Evolutionary conservation across 2,888 invertebrate genomes (phyloP).

Genomic region (Chloromyia formosa): DNA sequence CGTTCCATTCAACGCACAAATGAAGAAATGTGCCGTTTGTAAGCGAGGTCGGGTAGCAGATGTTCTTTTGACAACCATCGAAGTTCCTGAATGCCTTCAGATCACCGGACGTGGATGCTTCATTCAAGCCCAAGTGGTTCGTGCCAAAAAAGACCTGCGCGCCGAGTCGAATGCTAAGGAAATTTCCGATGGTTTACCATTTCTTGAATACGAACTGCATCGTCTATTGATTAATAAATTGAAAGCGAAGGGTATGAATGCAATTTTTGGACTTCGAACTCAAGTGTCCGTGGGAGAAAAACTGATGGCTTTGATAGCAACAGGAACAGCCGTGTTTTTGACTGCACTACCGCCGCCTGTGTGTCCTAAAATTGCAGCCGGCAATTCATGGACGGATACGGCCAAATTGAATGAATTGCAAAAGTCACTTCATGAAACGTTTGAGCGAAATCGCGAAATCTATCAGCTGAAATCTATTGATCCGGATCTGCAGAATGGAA

Average conservation of each 20-base stretch:
- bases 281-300: slow-evolving; percentile 87
- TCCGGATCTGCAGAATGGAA: slow-evolving; percentile 55
- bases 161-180: slow-evolving; percentile 91
- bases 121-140: slow-evolving; percentile 78
- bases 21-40: slow-evolving; percentile 78
- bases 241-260: slow-evolving; percentile 94
- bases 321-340: slow-evolving; percentile 85
- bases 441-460: slow-evolving; percentile 76
- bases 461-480: slow-evolving; percentile 70
- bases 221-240: slow-evolving; percentile 89
- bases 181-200: slow-evolving; percentile 93
- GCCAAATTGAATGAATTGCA: slow-evolving; percentile 75
- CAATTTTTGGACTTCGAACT: slow-evolving; percentile 85
- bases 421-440: slow-evolving; percentile 74
- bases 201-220: slow-evolving; percentile 95
- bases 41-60: slow-evolving; percentile 87
- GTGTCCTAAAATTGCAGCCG: slow-evolving; percentile 75
- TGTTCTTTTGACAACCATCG: slow-evolving; percentile 87
- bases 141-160: slow-evolving; percentile 79
- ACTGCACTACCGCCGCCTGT: slow-evolving; percentile 80
- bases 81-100: slow-evolving; percentile 79
- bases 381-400: slow-evolving; percentile 72
- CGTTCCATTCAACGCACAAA: slow-evolving; percentile 77
- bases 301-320: slow-evolving; percentile 86
- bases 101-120: slow-evolving; percentile 76